These are phyloP conservation scores for Abramis brama DNA, from an alignment of 2,113 vertebrate genomes.

Conservation along the genomic window DNA sequence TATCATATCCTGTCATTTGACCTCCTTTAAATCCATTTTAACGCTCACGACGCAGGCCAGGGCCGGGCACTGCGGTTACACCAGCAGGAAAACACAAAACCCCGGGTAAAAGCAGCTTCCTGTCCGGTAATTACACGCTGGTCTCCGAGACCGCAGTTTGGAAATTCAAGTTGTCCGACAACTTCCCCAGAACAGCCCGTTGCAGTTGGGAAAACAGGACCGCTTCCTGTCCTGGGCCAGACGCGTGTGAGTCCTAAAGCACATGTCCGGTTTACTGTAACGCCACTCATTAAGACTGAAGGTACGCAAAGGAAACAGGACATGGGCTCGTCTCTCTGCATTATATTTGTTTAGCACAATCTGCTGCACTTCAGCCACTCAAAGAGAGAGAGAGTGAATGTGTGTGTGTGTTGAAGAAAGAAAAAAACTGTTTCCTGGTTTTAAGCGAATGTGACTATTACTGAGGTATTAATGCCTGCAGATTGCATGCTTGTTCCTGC, in stretches of 20 bases:
- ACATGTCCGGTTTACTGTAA: constrained; percentile 50
- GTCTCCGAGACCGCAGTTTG: constrained; percentile 38
- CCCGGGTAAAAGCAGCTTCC: neutral
- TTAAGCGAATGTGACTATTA: constrained; percentile 66
- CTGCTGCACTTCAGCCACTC: constrained; percentile 1
- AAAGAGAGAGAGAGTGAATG: constrained; percentile 48
- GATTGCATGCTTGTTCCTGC: constrained; percentile 65
- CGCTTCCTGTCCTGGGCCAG: constrained; percentile 48
- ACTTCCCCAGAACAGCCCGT: constrained; percentile 26
- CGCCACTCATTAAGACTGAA: constrained; percentile 49
- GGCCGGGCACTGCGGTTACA: constrained; percentile 14
- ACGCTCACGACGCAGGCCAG: constrained; percentile 16
- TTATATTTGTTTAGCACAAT: constrained; percentile 39
- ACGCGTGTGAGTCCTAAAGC: constrained; percentile 34
- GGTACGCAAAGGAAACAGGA: constrained; percentile 46
- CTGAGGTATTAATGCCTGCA: constrained; percentile 66
- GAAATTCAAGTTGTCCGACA: constrained; percentile 47
- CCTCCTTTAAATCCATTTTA: constrained; percentile 50
- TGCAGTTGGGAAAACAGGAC: constrained; percentile 13
- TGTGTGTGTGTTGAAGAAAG: constrained; percentile 10
- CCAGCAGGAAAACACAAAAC: constrained; percentile 12
- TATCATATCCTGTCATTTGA: constrained; percentile 53
- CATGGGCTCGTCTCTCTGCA: constrained; percentile 38
- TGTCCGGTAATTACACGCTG: constrained; percentile 49
- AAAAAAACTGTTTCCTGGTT: constrained; percentile 59